Percentiles rank a stretch among this genome's conserved stretches.
phyloP scores from a whole-genome alignment of 2,113 vertebrate species.

The Phylloscopus trochilus region DNA sequence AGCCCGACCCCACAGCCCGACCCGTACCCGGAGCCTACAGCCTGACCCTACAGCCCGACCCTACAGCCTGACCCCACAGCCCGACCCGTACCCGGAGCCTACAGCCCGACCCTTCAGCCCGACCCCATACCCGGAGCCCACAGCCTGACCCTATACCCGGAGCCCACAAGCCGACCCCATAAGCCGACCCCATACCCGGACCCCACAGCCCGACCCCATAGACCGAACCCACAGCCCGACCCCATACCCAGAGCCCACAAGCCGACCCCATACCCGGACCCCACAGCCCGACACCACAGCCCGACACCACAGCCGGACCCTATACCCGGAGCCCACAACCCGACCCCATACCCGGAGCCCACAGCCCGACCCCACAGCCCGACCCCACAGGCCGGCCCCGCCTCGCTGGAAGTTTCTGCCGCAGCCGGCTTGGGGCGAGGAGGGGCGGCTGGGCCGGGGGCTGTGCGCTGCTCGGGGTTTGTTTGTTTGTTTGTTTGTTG shows the following conservation, averaged over 20 bases:
- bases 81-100: too few species aligned
- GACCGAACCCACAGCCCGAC: background rate
- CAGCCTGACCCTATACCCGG: background rate
- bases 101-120: too few species aligned
- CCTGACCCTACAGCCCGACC: background rate
- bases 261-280: background rate
- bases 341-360: background rate
- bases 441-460: fast-evolving
- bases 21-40: background rate
- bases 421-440: background rate
- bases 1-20: background rate
- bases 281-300: too few species aligned
- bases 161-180: too few species aligned
- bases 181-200: background rate
- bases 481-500: background rate
- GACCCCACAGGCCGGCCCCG: too few species aligned
- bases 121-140: background rate
- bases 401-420: background rate
- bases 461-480: background rate
- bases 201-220: background rate
- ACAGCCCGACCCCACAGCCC: background rate
- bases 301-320: background rate
- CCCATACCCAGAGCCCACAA: background rate
- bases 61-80: background rate
- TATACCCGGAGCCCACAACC: background rate